phyloP scores from a whole-genome alignment of 2,888 invertebrate genomes.

The Gymnosoma rotundatum region DNA sequence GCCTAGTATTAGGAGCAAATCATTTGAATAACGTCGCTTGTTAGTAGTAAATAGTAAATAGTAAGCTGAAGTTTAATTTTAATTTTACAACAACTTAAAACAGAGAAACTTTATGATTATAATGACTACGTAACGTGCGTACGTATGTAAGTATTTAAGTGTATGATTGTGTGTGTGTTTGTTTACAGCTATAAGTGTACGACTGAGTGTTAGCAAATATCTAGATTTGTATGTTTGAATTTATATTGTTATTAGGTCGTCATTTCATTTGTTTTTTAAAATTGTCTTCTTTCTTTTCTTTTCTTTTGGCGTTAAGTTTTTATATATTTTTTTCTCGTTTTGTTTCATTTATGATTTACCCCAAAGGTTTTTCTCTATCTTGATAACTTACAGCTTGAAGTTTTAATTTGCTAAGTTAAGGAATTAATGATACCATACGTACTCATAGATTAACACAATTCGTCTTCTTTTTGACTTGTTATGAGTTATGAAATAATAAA shows the following conservation, averaged over 20 bases:
- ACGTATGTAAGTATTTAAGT: conserved; percentile 45
- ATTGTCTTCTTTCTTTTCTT: background rate
- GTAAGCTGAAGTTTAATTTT: conserved; percentile 53
- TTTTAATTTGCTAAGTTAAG: conserved; percentile 2
- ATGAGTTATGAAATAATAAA: too few species aligned
- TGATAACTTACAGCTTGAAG: background rate
- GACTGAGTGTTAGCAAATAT: background rate
- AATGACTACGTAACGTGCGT: conserved; percentile 35
- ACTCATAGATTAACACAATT: too few species aligned
- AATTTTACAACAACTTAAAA: conserved; percentile 64
- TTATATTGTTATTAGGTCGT: conserved; percentile 13
- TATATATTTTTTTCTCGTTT: background rate
- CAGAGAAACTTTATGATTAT: conserved; percentile 41
- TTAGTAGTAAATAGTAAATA: conserved; percentile 76
- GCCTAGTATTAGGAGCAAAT: conserved; percentile 81
- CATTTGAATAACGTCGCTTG: conserved; percentile 80
- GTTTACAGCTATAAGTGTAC: background rate
- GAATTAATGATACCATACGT: too few species aligned
- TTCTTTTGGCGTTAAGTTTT: background rate
- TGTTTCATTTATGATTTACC: conserved; percentile 51
- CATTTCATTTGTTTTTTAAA: conserved; percentile 5
- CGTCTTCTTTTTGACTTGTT: too few species aligned
- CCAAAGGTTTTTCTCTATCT: conserved; percentile 37
- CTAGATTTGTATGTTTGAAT: conserved; percentile 1
- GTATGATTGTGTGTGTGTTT: conserved; percentile 1